Conservation (phyloP, 2,888 invertebrate species). For the Trissolcus brochymenae region DNA sequence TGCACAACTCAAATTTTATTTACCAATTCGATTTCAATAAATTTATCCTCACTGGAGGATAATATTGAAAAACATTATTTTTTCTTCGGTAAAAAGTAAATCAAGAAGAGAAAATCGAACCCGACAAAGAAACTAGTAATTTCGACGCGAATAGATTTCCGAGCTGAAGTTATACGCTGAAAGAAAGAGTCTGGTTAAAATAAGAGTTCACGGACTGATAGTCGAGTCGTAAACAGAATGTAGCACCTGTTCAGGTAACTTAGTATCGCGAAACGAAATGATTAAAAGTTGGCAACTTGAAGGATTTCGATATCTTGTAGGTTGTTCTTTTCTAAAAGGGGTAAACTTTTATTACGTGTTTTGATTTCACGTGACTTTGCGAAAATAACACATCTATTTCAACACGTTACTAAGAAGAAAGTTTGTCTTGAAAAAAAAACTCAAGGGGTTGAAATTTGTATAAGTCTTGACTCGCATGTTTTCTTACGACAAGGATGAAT, state of each 20-base stretch:
- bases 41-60: too few species aligned
- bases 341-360: background rate
- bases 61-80: too few species aligned
- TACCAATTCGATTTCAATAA: too few species aligned
- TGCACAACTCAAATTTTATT: too few species aligned
- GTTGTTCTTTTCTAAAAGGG: conserved; percentile 10
- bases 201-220: conserved; percentile 44
- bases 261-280: conserved; percentile 34
- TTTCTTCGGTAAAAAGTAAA: background rate
- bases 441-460: conserved; percentile 11
- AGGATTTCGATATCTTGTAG: conserved; percentile 46
- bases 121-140: conserved; percentile 31
- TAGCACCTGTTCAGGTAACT: conserved; percentile 54
- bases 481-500: conserved; percentile 12
- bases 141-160: conserved; percentile 35
- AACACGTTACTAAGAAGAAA: background rate
- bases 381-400: too few species aligned
- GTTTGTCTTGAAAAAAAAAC: background rate
- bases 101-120: conserved; percentile 18
- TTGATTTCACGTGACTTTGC: background rate
- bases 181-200: conserved; percentile 36
- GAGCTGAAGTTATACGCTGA: conserved; percentile 24
- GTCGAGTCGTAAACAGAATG: conserved; percentile 36
- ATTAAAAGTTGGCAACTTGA: conserved; percentile 39
- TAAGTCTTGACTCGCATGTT: background rate